Percentiles rank a stretch among this genome's conserved stretches.
These are phyloP conservation scores for Ictalurus punctatus DNA, from an alignment of 2,113 vertebrate species.

Conservation along the genomic window DNA sequence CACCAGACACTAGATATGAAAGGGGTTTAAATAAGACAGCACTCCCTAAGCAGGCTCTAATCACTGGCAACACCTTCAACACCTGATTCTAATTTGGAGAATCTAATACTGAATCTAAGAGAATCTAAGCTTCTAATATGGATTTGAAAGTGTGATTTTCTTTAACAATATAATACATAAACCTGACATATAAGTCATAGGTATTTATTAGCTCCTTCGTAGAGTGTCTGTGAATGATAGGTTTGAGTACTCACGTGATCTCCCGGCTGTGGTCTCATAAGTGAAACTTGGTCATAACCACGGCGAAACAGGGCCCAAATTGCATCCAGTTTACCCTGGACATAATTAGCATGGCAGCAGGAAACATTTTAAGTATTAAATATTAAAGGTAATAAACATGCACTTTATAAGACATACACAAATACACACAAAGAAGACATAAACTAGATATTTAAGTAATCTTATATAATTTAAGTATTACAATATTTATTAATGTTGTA, in stretches of 20 bases:
- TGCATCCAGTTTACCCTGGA: slow-evolving; percentile 86
- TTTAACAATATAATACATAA: background rate
- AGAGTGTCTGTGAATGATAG: background rate
- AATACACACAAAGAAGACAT: background rate
- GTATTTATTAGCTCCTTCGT: background rate
- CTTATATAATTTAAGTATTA: background rate
- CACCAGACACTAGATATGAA: too few species aligned
- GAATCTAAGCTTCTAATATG: too few species aligned
- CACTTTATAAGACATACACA: background rate
- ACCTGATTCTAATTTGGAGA: too few species aligned
- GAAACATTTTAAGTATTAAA: background rate
- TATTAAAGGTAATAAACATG: background rate
- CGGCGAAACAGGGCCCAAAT: slow-evolving; percentile 85
- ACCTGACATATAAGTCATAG: background rate
- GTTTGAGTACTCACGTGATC: slow-evolving; percentile 78
- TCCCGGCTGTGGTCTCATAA: slow-evolving; percentile 86
- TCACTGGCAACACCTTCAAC: too few species aligned
- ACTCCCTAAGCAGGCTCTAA: too few species aligned
- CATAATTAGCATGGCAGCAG: slow-evolving; percentile 33
- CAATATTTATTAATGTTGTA: background rate
- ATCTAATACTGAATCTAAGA: too few species aligned
- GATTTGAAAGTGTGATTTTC: too few species aligned
- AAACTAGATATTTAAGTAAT: background rate
- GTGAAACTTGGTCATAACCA: slow-evolving; percentile 84
- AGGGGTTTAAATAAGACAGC: too few species aligned